Evolutionary conservation across 1,140 invertebrate species (phyloP).

Genomic region (Hermatobates lingyangjiaoensis): DNA sequence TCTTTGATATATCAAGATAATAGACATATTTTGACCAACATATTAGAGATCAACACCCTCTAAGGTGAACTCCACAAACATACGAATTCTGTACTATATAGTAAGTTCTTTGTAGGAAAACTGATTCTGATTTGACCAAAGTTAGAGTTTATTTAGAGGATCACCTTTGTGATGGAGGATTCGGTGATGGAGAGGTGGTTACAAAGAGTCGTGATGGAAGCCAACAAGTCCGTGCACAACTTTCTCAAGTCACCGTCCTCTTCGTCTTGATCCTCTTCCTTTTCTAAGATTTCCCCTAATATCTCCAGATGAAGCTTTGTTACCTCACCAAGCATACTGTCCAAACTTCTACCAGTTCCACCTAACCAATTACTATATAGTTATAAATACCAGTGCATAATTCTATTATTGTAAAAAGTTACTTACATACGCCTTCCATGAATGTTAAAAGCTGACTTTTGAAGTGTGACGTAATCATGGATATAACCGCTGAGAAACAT

Average conservation of each 20-base stretch:
- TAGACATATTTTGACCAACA: too few species aligned
- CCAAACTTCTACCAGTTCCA: background rate
- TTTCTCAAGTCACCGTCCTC: slow-evolving; percentile 8
- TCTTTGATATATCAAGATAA: too few species aligned
- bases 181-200: slow-evolving; percentile 9
- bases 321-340: slow-evolving; percentile 3
- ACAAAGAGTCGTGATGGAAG: slow-evolving; percentile 6
- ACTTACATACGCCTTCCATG: slow-evolving; percentile 13
- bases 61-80: too few species aligned
- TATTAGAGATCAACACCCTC: too few species aligned
- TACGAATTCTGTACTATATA: too few species aligned
- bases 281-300: slow-evolving; percentile 9
- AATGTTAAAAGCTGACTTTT: slow-evolving; percentile 11
- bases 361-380: too few species aligned
- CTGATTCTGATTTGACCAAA: too few species aligned
- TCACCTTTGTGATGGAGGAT: slow-evolving; percentile 7
- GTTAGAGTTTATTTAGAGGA: too few species aligned
- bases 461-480: slow-evolving; percentile 12
- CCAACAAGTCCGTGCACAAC: slow-evolving; percentile 9
- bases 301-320: slow-evolving; percentile 6
- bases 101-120: too few species aligned
- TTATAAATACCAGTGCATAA: too few species aligned
- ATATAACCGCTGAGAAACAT: slow-evolving; percentile 14
- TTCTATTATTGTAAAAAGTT: too few species aligned
- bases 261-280: slow-evolving; percentile 10